Evolutionary conservation across 2,888 invertebrate species (phyloP).

Genomic region (Aleiodes testaceus): DNA sequence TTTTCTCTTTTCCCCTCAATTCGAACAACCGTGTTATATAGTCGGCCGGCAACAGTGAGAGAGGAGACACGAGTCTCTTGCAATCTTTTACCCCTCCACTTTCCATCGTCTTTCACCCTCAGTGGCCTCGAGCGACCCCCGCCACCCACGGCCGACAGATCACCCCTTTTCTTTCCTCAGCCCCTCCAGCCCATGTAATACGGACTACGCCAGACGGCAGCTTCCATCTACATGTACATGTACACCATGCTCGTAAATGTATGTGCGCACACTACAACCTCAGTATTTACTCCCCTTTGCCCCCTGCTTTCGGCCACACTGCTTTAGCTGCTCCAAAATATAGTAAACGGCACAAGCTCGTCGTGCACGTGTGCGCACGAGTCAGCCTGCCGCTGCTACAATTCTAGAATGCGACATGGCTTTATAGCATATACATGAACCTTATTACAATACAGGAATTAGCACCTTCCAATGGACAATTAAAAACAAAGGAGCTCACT

Average conservation of each 20-base stretch:
- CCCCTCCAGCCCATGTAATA: conserved; percentile 36
- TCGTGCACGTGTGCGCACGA: conserved; percentile 46
- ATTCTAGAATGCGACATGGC: neutral
- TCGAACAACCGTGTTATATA: conserved; percentile 11
- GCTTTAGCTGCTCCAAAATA: conserved; percentile 13
- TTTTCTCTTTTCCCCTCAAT: conserved; percentile 29
- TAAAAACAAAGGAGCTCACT: neutral
- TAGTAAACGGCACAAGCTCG: neutral
- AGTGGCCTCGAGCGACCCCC: conserved; percentile 46
- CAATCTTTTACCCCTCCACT: conserved; percentile 22
- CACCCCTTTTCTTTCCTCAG: conserved; percentile 50
- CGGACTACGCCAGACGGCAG: conserved; percentile 41
- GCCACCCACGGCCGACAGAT: conserved; percentile 54
- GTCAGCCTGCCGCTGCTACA: conserved; percentile 38
- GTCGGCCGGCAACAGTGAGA: conserved; percentile 10
- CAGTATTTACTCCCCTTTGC: conserved; percentile 21
- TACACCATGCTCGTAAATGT: too few relatives aligned
- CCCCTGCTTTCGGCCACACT: conserved; percentile 37
- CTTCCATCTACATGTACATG: neutral
- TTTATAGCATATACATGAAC: neutral
- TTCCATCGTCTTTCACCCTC: conserved; percentile 17
- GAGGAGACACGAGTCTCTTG: neutral
- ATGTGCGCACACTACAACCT: conserved; percentile 4
- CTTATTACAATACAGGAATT: neutral
- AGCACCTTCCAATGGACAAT: neutral